Percentiles rank a stretch among this genome's conserved stretches.
Conservation (phyloP, 1,140 invertebrate species). For the Halictus rubicundus region DNA sequence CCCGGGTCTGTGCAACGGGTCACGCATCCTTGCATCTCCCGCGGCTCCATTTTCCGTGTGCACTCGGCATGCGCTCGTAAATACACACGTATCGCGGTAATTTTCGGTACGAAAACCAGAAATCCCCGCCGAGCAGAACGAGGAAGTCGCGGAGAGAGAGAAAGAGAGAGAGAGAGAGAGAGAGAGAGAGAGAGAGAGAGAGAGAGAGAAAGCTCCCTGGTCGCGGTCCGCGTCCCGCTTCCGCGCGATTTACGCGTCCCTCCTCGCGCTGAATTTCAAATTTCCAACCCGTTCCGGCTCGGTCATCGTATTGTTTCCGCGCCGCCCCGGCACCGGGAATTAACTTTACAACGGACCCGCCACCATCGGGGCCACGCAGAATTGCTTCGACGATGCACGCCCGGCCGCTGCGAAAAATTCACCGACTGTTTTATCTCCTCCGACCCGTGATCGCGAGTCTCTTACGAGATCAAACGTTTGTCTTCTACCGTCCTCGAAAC, state of each 20-base stretch:
- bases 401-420: no score
- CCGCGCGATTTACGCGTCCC: constrained; percentile 68
- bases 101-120: constrained; percentile 46
- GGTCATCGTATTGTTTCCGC: constrained; percentile 37
- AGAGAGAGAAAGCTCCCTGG: constrained; percentile 16
- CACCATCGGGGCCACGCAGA: no score
- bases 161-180: background rate
- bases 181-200: background rate
- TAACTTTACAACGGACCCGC: background rate
- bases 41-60: constrained; percentile 24
- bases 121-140: constrained; percentile 30
- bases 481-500: no score
- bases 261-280: constrained; percentile 69
- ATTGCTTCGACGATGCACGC: no score
- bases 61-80: constrained; percentile 19
- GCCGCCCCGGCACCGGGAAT: background rate
- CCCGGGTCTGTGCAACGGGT: background rate
- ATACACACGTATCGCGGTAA: constrained; percentile 44
- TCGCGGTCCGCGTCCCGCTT: constrained; percentile 56
- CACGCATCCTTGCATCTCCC: constrained; percentile 42
- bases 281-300: constrained; percentile 67
- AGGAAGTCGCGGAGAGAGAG: background rate
- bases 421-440: no score
- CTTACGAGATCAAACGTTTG: no score
- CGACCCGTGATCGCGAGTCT: no score